Percentiles rank a stretch among this genome's conserved stretches.
Evolutionary conservation across 1,140 invertebrate genomes (phyloP).

Genomic region (Platyura marginata): DNA sequence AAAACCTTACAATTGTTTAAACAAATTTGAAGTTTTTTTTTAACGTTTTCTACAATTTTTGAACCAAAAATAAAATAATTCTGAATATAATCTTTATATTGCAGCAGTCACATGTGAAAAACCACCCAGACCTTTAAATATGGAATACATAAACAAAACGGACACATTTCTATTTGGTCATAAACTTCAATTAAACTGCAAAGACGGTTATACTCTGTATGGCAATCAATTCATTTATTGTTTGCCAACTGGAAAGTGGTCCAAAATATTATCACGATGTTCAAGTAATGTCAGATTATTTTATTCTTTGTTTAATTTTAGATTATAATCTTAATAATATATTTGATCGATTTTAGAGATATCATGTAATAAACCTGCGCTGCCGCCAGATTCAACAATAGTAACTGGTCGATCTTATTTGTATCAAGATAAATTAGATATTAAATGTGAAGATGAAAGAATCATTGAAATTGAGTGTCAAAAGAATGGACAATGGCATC

Average conservation of each 20-base stretch:
- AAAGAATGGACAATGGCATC: not conserved
- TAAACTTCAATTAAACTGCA: constrained; percentile 24
- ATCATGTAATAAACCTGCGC: not conserved
- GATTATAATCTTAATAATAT: too few species aligned
- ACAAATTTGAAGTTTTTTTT: too few species aligned
- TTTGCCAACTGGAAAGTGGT: constrained; percentile 31
- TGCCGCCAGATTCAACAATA: not conserved
- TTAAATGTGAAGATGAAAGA: not conserved
- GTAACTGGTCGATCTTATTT: not conserved
- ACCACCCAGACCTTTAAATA: not conserved
- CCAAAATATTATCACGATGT: constrained; percentile 31
- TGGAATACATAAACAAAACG: not conserved
- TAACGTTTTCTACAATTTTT: too few species aligned
- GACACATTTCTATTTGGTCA: constrained; percentile 5
- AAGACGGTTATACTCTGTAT: constrained; percentile 23
- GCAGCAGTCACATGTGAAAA: not conserved
- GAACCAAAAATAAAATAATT: too few species aligned
- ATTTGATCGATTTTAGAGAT: not conserved
- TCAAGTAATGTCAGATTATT: constrained; percentile 5
- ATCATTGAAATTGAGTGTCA: not conserved
- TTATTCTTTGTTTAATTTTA: too few species aligned
- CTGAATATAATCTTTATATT: too few species aligned
- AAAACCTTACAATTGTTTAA: too few species aligned
- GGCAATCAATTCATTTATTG: constrained; percentile 30
- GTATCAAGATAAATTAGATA: not conserved